Evolutionary conservation across 2,888 invertebrate species (phyloP).

Genomic region (Andricus curvator): DNA sequence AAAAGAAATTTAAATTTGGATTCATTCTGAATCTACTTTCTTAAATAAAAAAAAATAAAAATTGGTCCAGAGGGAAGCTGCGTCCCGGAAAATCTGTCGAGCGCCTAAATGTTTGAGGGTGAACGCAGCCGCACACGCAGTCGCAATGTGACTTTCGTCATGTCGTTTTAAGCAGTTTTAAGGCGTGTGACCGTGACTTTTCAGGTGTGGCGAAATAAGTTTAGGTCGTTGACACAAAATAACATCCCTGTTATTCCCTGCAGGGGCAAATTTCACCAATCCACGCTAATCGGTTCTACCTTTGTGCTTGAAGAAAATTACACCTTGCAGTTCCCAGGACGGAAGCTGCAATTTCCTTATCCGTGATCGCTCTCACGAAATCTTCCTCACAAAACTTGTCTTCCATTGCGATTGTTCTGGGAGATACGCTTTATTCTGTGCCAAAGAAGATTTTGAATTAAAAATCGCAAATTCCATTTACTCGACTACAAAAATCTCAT

Average conservation of each 20-base stretch:
- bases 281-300: conserved; percentile 9
- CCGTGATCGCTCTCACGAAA: conserved; percentile 30
- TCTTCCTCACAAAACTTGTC: conserved; percentile 16
- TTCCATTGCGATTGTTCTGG: conserved; percentile 12
- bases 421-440: not conserved
- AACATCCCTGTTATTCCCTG: conserved; percentile 9
- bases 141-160: conserved; percentile 24
- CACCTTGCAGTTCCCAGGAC: not conserved
- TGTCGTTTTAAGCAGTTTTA: conserved; percentile 41
- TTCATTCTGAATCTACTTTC: no score
- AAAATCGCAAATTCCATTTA: not conserved
- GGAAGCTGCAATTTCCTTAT: conserved; percentile 29
- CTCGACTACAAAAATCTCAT: not conserved
- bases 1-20: no score
- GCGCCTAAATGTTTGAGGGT: not conserved
- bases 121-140: conserved; percentile 39
- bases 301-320: conserved; percentile 16
- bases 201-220: conserved; percentile 39
- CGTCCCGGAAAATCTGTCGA: conserved; percentile 20
- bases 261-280: not conserved
- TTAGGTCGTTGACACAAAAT: conserved; percentile 38
- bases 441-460: not conserved
- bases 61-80: conserved; percentile 13
- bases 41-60: no score
- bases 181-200: conserved; percentile 41